A percentile compares a stretch with the other conserved stretches of the same genome.
phyloP scores from a whole-genome alignment of 1,140 invertebrate genomes.

The Andricus grossulariae region DNA sequence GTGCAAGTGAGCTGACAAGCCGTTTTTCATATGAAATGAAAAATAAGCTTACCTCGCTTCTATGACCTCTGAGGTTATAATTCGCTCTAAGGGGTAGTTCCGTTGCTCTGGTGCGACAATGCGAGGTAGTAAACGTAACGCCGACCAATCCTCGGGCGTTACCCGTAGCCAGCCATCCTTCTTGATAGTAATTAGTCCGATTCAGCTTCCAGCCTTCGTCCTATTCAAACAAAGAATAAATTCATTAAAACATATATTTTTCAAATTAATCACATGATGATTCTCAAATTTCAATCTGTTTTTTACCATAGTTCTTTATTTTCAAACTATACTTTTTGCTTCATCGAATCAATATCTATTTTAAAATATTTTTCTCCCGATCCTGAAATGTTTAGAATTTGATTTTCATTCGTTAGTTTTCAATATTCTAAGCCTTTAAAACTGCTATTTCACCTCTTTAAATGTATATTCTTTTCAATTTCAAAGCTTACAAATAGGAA shows the following conservation, averaged over 20 bases:
- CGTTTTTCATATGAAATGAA: conserved; percentile 13
- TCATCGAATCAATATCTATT: too few relatives aligned
- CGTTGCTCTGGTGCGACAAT: conserved; percentile 85
- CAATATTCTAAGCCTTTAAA: too few relatives aligned
- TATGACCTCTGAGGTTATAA: conserved; percentile 97
- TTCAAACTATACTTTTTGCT: too few relatives aligned
- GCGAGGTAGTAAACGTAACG: conserved; percentile 96
- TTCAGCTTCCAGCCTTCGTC: conserved; percentile 96
- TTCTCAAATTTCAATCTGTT: too few relatives aligned
- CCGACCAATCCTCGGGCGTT: conserved; percentile 96
- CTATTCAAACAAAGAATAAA: conserved; percentile 70
- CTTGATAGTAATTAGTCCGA: conserved; percentile 96
- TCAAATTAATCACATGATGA: too few relatives aligned
- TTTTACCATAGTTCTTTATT: too few relatives aligned
- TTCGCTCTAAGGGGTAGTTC: conserved; percentile 94
- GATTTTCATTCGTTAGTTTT: too few relatives aligned
- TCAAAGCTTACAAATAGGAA: too few relatives aligned
- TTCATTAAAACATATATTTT: background rate
- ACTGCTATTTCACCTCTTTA: too few relatives aligned
- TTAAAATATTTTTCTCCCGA: too few relatives aligned
- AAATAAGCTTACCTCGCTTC: conserved; percentile 87
- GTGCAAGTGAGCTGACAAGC: background rate
- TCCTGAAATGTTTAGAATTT: too few relatives aligned
- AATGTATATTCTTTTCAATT: too few relatives aligned
- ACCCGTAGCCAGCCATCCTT: conserved; percentile 98